These are phyloP conservation scores for Branchellion lobata DNA, from an alignment of 2,888 invertebrate genomes.

Conservation along the genomic window DNA sequence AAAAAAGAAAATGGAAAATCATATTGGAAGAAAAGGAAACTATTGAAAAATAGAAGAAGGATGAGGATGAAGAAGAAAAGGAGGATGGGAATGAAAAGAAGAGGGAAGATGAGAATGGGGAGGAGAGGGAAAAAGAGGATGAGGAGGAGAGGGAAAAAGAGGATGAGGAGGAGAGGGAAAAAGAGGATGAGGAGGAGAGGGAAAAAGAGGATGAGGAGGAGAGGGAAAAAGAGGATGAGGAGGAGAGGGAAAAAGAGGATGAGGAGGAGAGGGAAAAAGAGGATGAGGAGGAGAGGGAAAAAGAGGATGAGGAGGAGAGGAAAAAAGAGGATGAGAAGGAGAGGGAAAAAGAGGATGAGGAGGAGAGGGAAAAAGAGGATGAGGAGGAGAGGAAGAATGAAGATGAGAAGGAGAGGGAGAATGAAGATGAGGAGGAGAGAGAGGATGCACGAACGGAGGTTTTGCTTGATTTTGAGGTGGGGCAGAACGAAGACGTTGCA, in stretches of 20 bases:
- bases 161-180: neutral
- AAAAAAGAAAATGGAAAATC: too few relatives aligned
- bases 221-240: neutral
- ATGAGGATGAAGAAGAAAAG: neutral
- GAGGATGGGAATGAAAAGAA: neutral
- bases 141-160: neutral
- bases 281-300: neutral
- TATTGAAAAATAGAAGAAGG: too few relatives aligned
- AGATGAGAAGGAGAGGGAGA: neutral
- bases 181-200: neutral
- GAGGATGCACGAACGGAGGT: slow-evolving; percentile 71
- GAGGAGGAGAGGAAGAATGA: neutral
- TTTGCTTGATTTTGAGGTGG: slow-evolving; percentile 79
- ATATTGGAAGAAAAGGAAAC: too few relatives aligned
- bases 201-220: neutral
- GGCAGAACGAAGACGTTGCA: slow-evolving; percentile 74
- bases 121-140: neutral
- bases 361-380: neutral
- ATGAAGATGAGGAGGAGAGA: too few relatives aligned
- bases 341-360: neutral
- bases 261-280: neutral
- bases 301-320: neutral
- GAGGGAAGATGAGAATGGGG: neutral
- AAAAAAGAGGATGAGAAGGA: neutral
- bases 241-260: neutral